Conservation (phyloP, 2,797 vertebrate species). For the Enteromius mattozi region DNA sequence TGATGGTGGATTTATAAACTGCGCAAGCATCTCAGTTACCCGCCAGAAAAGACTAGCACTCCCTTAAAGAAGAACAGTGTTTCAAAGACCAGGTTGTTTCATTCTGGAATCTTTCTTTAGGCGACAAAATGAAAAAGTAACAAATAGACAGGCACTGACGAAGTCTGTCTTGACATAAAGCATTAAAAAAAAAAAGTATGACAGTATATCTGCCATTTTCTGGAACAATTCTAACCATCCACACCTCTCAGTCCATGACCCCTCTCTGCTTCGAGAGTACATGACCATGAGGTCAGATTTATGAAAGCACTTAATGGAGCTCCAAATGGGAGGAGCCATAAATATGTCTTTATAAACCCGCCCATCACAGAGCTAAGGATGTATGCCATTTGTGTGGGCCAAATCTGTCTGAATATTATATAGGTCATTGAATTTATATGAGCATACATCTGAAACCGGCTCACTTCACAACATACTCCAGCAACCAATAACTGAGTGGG, state of each 20-base stretch:
- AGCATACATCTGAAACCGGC: not conserved
- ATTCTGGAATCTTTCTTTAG: not conserved
- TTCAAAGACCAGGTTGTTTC: slow-evolving; percentile 1
- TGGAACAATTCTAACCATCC: slow-evolving; percentile 4
- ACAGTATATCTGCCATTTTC: slow-evolving; percentile 1
- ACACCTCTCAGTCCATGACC: slow-evolving; percentile 3
- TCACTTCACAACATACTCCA: not conserved
- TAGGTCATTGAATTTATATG: not conserved
- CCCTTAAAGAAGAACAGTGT: not conserved
- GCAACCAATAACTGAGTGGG: not conserved
- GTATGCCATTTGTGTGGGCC: not conserved
- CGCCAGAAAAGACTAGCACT: not conserved
- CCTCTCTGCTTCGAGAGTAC: not conserved
- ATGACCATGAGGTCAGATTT: slow-evolving; percentile 31
- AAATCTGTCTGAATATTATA: not conserved
- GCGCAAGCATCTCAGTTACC: not conserved
- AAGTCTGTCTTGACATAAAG: not conserved
- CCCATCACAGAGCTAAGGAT: not conserved
- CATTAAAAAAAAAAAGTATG: not conserved
- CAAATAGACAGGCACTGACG: slow-evolving; percentile 5
- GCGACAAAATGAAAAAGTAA: slow-evolving; percentile 2
- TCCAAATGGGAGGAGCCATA: not conserved
- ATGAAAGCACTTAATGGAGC: slow-evolving; percentile 32
- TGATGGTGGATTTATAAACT: not conserved
- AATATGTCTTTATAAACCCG: not conserved